Evolutionary conservation across 2,888 invertebrate species (phyloP).

Genomic region (Tetheella fluctuosa): DNA sequence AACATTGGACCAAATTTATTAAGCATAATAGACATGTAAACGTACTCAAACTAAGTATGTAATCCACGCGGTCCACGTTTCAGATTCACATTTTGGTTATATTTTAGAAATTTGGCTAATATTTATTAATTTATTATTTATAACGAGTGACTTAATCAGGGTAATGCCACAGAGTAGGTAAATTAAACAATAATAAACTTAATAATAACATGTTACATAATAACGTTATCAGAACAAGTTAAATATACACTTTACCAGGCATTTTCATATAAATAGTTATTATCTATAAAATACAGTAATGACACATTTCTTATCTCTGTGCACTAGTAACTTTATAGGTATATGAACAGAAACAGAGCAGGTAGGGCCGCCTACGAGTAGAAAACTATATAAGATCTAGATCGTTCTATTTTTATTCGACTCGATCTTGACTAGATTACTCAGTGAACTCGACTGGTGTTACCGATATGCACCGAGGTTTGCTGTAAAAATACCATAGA

Average conservation of each 20-base stretch:
- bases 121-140: no score
- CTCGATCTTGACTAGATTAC: slow-evolving; percentile 47
- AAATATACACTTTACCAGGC: not conserved
- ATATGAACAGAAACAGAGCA: slow-evolving; percentile 7
- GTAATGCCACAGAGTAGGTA: not conserved
- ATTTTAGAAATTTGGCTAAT: no score
- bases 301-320: slow-evolving; percentile 24
- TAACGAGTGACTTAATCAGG: no score
- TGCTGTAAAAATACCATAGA: slow-evolving; percentile 28
- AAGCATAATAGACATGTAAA: no score
- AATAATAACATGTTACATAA: not conserved
- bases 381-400: slow-evolving; percentile 45
- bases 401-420: slow-evolving; percentile 55
- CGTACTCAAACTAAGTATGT: no score
- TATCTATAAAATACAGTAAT: slow-evolving; percentile 21
- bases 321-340: slow-evolving; percentile 11
- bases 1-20: no score
- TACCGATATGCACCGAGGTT: slow-evolving; percentile 63
- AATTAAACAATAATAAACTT: no score
- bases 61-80: no score
- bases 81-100: no score
- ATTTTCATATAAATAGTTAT: slow-evolving; percentile 19
- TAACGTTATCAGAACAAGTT: slow-evolving; percentile 3
- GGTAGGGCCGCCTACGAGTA: slow-evolving; percentile 24
- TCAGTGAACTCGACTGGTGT: slow-evolving; percentile 51